phyloP scores from a whole-genome alignment of 2,797 vertebrate species.

The Bufotes viridis region DNA sequence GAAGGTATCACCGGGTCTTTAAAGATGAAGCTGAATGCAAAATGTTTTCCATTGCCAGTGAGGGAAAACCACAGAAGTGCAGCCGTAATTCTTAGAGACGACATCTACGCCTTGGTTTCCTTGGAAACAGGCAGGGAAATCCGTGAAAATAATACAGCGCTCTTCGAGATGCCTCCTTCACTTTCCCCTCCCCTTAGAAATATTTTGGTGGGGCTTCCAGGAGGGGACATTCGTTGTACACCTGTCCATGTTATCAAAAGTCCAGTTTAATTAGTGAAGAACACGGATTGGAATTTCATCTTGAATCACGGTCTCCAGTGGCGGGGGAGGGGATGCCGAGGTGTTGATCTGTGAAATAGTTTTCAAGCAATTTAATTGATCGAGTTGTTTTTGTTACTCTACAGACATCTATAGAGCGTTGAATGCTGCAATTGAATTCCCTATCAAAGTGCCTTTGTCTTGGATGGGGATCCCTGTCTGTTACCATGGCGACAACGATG shows the following conservation, averaged over 20 bases:
- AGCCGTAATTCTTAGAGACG: conserved; percentile 51
- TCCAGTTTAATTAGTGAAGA: not conserved
- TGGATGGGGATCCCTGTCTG: conserved; percentile 73
- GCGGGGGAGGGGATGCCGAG: not conserved
- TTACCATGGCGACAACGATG: conserved; percentile 74
- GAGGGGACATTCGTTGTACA: not conserved
- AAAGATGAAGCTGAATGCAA: conserved; percentile 49
- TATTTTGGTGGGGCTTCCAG: not conserved
- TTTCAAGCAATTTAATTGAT: conserved; percentile 67
- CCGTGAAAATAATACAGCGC: conserved; percentile 49
- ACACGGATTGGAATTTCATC: not conserved
- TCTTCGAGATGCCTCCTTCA: conserved; percentile 37
- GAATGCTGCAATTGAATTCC: conserved; percentile 68
- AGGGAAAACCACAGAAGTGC: conserved; percentile 41
- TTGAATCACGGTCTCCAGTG: not conserved
- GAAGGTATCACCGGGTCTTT: conserved; percentile 42
- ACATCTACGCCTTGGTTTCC: conserved; percentile 55
- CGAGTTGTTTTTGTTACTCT: conserved; percentile 64
- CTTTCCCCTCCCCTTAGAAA: not conserved
- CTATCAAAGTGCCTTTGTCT: conserved; percentile 70
- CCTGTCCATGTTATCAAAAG: not conserved
- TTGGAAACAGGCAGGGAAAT: conserved; percentile 60
- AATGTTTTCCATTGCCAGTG: conserved; percentile 56
- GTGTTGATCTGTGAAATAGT: conserved; percentile 37
- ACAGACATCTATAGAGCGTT: conserved; percentile 62